Evolutionary conservation across 2,888 invertebrate species (phyloP), one percentile per base, ranked within the genome.

Genomic region (Oscheius sp.): DNA sequence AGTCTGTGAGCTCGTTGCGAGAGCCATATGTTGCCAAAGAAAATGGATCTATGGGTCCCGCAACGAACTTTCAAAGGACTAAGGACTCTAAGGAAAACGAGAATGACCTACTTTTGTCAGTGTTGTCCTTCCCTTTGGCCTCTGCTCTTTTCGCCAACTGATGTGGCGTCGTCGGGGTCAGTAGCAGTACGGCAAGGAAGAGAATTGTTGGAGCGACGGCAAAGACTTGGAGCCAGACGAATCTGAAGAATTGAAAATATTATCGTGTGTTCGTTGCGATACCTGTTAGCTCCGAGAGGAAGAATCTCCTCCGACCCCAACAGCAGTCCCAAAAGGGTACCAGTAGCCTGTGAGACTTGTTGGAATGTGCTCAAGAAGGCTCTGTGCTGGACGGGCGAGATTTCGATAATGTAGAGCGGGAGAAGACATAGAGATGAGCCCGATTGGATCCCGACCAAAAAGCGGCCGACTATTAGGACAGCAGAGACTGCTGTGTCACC

Each of bases 371-470:
- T 85, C 47, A 88, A 74, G 47, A 88, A 85, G 3, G 84, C 78
- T 35, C 86, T 66, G 63, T 83, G 76, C n/a, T 76, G 60, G 11
- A 76, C 71, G 7, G 85, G 83, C 33, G 82, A 82, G 21, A 85
- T 81, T 73, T 88, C 88, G 50, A 85, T 83, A n/a, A 86, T 82
- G 74, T 86, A 88, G 47, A 88, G 77, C 0, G 88, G 88, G 42
- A 88, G 78, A n/a, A 88, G 76, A 72, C 86, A 87, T 29, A 88
- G 76, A 33, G 87, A 82, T 32, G 82, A 79, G 29, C 85, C 78
- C 13, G 84, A 85, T 73, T 88, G 88, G 35, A 86, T 79, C 11
- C 88, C 88, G 47, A 87, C 81, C 66, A 88, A 70, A 37, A 88
- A 79, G 57, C 88, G 77, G 13, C 88, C 88, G 47, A 84, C 50